Percentiles rank a stretch among this genome's conserved stretches.
Evolutionary conservation across 2,797 vertebrate species (phyloP).

Genomic region (Parauchenoglanis ngamensis): DNA sequence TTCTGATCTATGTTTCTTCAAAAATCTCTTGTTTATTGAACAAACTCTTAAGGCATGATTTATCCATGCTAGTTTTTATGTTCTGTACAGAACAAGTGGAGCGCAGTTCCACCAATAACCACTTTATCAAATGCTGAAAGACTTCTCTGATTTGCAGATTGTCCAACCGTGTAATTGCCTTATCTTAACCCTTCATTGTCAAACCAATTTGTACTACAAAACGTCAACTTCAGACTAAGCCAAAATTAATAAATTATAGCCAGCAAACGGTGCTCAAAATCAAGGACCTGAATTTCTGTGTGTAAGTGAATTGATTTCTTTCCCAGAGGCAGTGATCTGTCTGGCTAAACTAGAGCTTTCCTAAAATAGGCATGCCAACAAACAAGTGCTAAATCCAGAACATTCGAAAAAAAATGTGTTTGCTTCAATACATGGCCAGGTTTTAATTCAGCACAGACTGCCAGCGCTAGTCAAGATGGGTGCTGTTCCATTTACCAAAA

Average conservation of each 20-base stretch:
- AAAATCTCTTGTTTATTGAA: not conserved
- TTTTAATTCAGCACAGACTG: slow-evolving; percentile 7
- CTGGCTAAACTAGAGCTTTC: slow-evolving; percentile 13
- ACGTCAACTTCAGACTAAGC: slow-evolving; percentile 16
- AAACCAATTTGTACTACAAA: slow-evolving; percentile 62
- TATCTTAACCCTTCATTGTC: slow-evolving; percentile 51
- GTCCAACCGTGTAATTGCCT: slow-evolving; percentile 11
- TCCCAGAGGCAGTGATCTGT: not conserved
- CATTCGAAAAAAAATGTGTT: slow-evolving; percentile 17
- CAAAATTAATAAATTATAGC: slow-evolving; percentile 49
- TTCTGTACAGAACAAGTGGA: not conserved
- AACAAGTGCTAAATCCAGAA: slow-evolving; percentile 26
- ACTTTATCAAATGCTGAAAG: slow-evolving; percentile 14
- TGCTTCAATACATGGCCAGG: not conserved
- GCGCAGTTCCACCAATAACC: not conserved
- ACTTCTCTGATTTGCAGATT: slow-evolving; percentile 14
- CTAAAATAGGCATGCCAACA: slow-evolving; percentile 20
- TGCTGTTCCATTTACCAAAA: slow-evolving; percentile 2
- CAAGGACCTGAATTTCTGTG: slow-evolving; percentile 31
- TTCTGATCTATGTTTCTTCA: not conserved
- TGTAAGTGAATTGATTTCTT: slow-evolving; percentile 51
- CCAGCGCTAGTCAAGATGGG: not conserved
- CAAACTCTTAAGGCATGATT: not conserved
- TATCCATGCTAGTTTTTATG: not conserved
- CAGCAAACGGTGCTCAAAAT: slow-evolving; percentile 1